These are phyloP conservation scores for Mus pahari DNA, from an alignment of 2,113 vertebrate genomes.

Conservation along the genomic window DNA sequence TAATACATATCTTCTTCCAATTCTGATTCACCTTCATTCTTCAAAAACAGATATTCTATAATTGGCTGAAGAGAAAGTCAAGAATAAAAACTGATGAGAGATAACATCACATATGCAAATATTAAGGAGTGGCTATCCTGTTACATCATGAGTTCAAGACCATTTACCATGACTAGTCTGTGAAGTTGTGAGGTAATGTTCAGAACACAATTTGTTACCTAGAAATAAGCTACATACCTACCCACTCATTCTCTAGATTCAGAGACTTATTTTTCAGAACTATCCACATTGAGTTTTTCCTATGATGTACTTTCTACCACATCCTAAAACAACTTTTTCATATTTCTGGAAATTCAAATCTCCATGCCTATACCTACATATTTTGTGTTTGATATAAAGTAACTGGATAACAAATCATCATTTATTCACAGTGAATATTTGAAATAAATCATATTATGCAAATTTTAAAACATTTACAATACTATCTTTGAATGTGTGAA, in stretches of 20 bases:
- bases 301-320: neutral
- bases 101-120: neutral
- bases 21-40: neutral
- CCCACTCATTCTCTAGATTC: neutral
- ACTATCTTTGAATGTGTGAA: neutral
- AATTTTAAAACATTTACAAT: slow-evolving; percentile 38
- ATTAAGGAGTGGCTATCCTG: neutral
- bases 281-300: neutral
- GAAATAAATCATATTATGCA: neutral
- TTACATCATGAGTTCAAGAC: neutral
- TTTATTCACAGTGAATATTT: slow-evolving; percentile 12
- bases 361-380: neutral
- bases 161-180: neutral
- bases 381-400: neutral
- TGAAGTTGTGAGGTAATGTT: neutral
- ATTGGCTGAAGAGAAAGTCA: neutral
- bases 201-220: neutral
- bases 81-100: neutral
- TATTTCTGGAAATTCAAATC: neutral
- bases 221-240: neutral
- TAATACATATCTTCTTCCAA: neutral
- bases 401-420: neutral
- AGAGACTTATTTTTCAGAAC: neutral
- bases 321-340: neutral
- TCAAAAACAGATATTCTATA: neutral